Percentiles rank a stretch among this genome's conserved stretches.
phyloP scores from a whole-genome alignment of 2,797 vertebrate genomes.

The Rhodeus uyekii region DNA sequence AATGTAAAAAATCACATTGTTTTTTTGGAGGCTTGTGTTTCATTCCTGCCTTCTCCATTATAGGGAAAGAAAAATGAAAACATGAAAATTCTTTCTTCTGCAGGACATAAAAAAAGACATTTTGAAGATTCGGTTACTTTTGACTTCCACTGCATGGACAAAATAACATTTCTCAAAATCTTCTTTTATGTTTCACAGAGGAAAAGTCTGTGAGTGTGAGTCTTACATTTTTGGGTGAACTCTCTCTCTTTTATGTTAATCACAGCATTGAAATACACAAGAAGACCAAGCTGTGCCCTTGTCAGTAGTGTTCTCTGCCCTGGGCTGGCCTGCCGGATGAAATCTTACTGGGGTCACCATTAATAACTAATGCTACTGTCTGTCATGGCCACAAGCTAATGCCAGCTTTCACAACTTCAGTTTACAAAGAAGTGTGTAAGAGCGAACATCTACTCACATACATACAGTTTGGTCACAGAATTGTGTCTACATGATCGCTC shows the following conservation, averaged over 20 bases:
- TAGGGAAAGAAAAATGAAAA: neutral
- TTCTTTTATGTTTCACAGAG: neutral
- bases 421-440: neutral
- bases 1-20: neutral
- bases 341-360: slow-evolving; percentile 69
- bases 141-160: neutral
- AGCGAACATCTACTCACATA: neutral
- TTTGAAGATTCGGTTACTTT: neutral
- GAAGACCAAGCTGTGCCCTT: slow-evolving; percentile 33
- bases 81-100: neutral
- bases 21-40: neutral
- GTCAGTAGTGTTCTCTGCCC: slow-evolving; percentile 62
- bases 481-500: neutral
- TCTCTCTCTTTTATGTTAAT: neutral
- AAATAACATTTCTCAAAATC: neutral
- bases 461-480: neutral
- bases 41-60: neutral
- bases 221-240: neutral
- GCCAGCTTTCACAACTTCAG: slow-evolving; percentile 32
- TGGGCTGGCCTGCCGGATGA: slow-evolving; percentile 59
- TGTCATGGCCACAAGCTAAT: slow-evolving; percentile 69
- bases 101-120: neutral
- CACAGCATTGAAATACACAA: neutral
- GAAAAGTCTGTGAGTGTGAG: neutral
- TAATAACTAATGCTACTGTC: slow-evolving; percentile 81